These are phyloP conservation scores for Callimorpha dominula DNA, from an alignment of 2,888 invertebrate genomes.

Conservation along the genomic window DNA sequence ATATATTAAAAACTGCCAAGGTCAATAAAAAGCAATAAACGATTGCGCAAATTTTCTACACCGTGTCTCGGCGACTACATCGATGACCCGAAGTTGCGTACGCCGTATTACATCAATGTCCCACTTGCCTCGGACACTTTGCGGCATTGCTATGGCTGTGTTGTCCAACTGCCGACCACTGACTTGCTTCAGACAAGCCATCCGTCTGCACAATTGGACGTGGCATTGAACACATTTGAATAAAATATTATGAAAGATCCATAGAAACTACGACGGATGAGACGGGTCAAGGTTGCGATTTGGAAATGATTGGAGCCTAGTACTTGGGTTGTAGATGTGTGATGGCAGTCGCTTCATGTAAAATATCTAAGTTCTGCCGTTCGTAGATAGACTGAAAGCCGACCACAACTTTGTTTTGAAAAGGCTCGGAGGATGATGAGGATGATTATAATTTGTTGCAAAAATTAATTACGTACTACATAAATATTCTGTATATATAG, in stretches of 20 bases:
- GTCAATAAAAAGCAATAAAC: not conserved
- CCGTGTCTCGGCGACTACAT: constrained; percentile 48
- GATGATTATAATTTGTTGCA: too few relatives aligned
- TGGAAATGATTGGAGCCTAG: too few relatives aligned
- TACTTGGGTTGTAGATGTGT: too few relatives aligned
- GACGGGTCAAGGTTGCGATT: constrained; percentile 67
- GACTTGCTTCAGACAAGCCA: constrained; percentile 57
- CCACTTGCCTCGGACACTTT: constrained; percentile 61
- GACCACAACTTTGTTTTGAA: too few relatives aligned
- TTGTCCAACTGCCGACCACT: constrained; percentile 60
- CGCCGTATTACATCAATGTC: constrained; percentile 67
- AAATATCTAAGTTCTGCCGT: too few relatives aligned
- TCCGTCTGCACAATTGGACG: constrained; percentile 47
- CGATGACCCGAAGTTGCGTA: constrained; percentile 67
- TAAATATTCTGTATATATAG: too few relatives aligned
- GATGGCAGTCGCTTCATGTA: too few relatives aligned
- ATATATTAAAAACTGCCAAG: too few relatives aligned
- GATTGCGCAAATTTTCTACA: constrained; percentile 28
- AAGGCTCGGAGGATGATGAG: too few relatives aligned
- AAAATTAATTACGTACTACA: too few relatives aligned
- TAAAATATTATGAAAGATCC: constrained; percentile 64
- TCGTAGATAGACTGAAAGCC: too few relatives aligned
- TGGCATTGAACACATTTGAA: constrained; percentile 74
- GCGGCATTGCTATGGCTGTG: constrained; percentile 42
- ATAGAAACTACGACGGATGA: constrained; percentile 62